These are phyloP conservation scores for Hirtodrosophila trivittata DNA, from an alignment of 2,888 invertebrate species.

Conservation along the genomic window DNA sequence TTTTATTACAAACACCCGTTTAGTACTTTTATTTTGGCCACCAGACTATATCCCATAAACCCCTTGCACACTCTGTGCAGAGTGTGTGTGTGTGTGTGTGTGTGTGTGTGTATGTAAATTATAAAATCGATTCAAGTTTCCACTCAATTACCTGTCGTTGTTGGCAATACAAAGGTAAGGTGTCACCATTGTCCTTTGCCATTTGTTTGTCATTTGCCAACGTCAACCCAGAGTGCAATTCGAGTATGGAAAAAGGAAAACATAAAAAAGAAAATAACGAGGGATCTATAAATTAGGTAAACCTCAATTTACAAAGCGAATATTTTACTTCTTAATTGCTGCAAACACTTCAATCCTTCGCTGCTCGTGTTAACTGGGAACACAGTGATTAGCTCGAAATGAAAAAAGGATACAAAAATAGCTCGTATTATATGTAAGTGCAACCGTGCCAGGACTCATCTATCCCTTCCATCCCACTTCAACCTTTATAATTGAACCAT, in stretches of 20 bases:
- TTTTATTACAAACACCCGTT: slow-evolving; percentile 29
- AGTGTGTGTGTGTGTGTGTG: background rate
- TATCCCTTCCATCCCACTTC: too few species aligned
- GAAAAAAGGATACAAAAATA: too few species aligned
- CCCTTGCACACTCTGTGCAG: too few species aligned
- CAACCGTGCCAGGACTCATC: too few species aligned
- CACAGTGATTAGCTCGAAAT: background rate
- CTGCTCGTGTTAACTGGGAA: background rate
- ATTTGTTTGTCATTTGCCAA: slow-evolving; percentile 12
- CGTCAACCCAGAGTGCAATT: background rate
- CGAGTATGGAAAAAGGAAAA: background rate
- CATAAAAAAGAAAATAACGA: slow-evolving; percentile 16
- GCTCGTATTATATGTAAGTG: too few species aligned
- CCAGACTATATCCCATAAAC: too few species aligned
- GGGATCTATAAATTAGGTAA: slow-evolving; percentile 12
- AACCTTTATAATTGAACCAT: too few species aligned
- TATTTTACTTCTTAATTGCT: slow-evolving; percentile 5
- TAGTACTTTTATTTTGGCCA: slow-evolving; percentile 1
- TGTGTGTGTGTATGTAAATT: slow-evolving; percentile 63
- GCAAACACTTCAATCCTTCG: slow-evolving; percentile 1
- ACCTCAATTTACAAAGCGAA: slow-evolving; percentile 8
- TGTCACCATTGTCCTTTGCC: slow-evolving; percentile 21
- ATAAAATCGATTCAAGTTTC: slow-evolving; percentile 83
- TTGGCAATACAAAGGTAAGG: slow-evolving; percentile 30
- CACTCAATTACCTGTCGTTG: slow-evolving; percentile 83